These are phyloP conservation scores for Anas platyrhynchos DNA, from an alignment of 2,113 vertebrate genomes.

Conservation along the genomic window DNA sequence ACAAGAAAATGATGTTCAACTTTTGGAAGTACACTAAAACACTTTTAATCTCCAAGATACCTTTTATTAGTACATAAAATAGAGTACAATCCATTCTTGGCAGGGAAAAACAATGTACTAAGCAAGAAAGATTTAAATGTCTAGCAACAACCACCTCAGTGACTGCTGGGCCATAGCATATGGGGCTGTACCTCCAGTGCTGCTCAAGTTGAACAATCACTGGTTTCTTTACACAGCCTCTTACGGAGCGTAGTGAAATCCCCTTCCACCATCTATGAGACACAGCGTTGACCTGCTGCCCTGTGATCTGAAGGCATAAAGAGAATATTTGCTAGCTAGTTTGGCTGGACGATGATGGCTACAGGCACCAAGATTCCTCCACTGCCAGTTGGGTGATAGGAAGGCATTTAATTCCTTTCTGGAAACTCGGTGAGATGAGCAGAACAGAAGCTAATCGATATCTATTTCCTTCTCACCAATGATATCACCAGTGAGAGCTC, in stretches of 20 bases:
- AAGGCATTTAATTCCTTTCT: too few species aligned
- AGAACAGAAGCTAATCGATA: background rate
- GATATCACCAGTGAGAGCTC: background rate
- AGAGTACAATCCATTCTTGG: background rate
- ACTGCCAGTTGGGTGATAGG: rapidly evolving
- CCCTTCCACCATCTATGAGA: background rate
- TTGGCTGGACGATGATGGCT: background rate
- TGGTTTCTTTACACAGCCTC: background rate
- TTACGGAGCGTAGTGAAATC: background rate
- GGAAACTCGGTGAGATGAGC: background rate
- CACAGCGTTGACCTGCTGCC: background rate
- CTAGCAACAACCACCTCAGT: background rate
- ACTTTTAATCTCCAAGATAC: background rate
- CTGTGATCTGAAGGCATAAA: background rate
- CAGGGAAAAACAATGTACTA: background rate
- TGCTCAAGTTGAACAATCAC: background rate
- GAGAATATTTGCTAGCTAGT: background rate
- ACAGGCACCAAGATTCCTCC: background rate
- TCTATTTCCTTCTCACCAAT: background rate
- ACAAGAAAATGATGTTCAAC: background rate
- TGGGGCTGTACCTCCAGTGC: background rate
- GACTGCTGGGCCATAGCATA: background rate
- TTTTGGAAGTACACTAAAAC: background rate
- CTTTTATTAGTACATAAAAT: background rate
- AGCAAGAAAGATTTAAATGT: background rate